Percentiles rank a stretch among this genome's conserved stretches.
Evolutionary conservation across 2,888 invertebrate species (phyloP).

Genomic region (Drosophila neotestacea): DNA sequence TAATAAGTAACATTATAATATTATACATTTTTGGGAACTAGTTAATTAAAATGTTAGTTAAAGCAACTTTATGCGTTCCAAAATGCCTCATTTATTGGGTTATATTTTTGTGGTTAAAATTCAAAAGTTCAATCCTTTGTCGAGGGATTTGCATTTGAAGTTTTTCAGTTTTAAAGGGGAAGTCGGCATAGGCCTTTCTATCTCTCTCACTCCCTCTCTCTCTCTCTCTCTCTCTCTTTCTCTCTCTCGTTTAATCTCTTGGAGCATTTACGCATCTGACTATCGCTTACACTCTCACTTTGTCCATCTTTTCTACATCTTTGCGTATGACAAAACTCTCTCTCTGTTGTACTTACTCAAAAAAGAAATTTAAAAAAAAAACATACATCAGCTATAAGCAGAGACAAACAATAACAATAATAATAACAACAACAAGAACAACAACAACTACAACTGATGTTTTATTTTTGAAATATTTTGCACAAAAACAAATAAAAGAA

Average conservation of each 20-base stretch:
- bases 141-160: neutral
- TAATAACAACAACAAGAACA: slow-evolving; percentile 19
- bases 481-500: slow-evolving; percentile 41
- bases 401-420: slow-evolving; percentile 12
- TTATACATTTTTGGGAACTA: too few relatives aligned
- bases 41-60: too few relatives aligned
- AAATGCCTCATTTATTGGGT: too few relatives aligned
- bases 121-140: neutral
- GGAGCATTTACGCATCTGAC: neutral
- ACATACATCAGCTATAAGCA: neutral
- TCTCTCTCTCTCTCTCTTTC: neutral
- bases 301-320: neutral
- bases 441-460: slow-evolving; percentile 13
- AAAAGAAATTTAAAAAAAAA: neutral
- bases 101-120: neutral
- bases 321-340: neutral
- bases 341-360: slow-evolving; percentile 3
- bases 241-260: too few relatives aligned
- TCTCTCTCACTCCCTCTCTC: slow-evolving; percentile 7
- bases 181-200: slow-evolving; percentile 2
- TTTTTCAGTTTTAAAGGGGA: neutral
- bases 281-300: slow-evolving; percentile 1
- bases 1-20: too few relatives aligned
- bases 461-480: neutral
- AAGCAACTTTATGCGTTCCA: too few relatives aligned